phyloP scores from a whole-genome alignment of 2,888 invertebrate genomes.

The Arrhopalites spinosus region DNA sequence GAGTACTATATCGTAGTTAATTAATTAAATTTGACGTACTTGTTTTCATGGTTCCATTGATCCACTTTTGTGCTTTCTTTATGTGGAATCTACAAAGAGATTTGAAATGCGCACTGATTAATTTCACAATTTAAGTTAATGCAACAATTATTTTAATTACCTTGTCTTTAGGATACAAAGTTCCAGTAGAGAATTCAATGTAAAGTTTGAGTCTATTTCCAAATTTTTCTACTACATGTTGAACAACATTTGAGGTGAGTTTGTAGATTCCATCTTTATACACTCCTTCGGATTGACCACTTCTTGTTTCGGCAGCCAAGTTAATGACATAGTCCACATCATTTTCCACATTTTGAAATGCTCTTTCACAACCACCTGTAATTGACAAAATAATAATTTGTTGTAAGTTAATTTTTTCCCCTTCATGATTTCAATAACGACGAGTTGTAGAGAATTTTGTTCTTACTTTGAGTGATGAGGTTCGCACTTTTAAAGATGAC shows the following conservation, averaged over 20 bases:
- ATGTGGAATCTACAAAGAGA: constrained; percentile 64
- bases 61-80: constrained; percentile 77
- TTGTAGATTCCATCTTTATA: constrained; percentile 87
- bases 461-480: constrained; percentile 80
- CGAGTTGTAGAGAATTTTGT: no score
- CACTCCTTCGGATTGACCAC: constrained; percentile 82
- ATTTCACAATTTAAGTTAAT: constrained; percentile 4
- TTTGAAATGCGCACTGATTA: neutral
- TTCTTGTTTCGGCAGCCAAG: constrained; percentile 89
- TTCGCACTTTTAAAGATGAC: constrained; percentile 91
- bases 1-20: no score
- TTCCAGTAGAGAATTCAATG: constrained; percentile 84
- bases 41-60: constrained; percentile 83
- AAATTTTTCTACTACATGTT: constrained; percentile 69
- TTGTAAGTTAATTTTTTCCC: no score
- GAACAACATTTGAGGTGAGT: constrained; percentile 69
- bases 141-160: constrained; percentile 59
- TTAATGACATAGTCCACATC: constrained; percentile 81
- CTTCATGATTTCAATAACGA: no score
- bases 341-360: constrained; percentile 67
- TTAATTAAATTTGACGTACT: constrained; percentile 55
- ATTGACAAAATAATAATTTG: neutral
- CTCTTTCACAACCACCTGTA: constrained; percentile 79
- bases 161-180: constrained; percentile 80
- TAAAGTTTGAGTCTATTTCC: constrained; percentile 68